These are phyloP conservation scores for Stichopus chloronotus DNA, from an alignment of 35 echinoderm and acorn worm genomes.

Conservation along the genomic window DNA sequence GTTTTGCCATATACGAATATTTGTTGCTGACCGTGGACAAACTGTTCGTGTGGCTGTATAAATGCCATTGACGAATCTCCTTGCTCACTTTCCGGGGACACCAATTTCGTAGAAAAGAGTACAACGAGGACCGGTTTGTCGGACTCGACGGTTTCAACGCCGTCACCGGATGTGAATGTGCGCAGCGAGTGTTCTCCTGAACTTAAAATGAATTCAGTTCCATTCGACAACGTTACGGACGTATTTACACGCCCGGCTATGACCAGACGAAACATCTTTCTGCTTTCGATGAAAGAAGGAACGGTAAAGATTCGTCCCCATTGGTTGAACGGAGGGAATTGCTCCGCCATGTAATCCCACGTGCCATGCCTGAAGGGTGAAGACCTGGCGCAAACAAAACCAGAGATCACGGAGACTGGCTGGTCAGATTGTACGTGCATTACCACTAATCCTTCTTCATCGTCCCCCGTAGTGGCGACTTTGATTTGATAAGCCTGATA, in stretches of 20 bases:
- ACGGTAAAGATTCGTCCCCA: constrained; percentile 17
- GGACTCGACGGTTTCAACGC: background rate
- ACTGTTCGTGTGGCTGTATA: constrained; percentile 16
- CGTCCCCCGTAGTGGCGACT: background rate
- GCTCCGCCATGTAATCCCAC: constrained; percentile 25
- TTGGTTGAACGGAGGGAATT: constrained; percentile 49
- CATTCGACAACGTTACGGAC: background rate
- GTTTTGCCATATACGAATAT: constrained; percentile 14
- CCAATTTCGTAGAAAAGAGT: background rate
- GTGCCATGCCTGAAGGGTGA: background rate
- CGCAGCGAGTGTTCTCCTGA: background rate
- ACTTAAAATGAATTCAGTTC: background rate
- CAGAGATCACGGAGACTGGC: constrained; percentile 20
- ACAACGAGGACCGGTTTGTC: constrained; percentile 11
- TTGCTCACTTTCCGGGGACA: background rate
- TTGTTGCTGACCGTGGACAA: background rate
- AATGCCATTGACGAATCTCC: constrained; percentile 29
- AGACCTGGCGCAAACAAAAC: constrained; percentile 17
- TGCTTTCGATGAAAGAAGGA: background rate
- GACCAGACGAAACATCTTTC: background rate
- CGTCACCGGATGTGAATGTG: too few species aligned
- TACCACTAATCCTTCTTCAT: background rate
- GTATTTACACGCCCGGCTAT: constrained; percentile 33
- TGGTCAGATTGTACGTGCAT: constrained; percentile 14
- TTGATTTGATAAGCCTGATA: background rate